Conservation (phyloP, 2,797 vertebrate genomes). For the Diceros bicornis region DNA sequence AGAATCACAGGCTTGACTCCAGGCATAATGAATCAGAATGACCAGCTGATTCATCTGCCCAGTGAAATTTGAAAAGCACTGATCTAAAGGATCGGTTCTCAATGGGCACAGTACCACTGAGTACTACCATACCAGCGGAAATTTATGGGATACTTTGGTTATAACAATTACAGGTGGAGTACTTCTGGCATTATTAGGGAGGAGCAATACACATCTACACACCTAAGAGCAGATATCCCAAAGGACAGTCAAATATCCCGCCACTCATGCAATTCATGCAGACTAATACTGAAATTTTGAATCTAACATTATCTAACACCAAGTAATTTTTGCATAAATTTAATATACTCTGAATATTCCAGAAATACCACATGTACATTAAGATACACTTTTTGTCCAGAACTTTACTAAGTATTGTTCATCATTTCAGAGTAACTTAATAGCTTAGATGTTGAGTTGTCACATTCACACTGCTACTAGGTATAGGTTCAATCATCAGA, state of each 20-base stretch:
- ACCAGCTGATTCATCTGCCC: neutral
- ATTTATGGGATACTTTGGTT: neutral
- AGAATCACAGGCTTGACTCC: neutral
- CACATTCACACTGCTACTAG: neutral
- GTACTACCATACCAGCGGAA: neutral
- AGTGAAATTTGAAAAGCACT: neutral
- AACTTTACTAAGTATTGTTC: neutral
- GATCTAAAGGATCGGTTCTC: neutral
- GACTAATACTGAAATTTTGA: neutral
- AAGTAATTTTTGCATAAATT: neutral
- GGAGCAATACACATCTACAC: neutral
- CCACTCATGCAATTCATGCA: neutral
- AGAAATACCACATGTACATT: neutral
- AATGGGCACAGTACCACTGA: neutral
- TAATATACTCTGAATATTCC: conserved; percentile 1
- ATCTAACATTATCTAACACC: neutral
- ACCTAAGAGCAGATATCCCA: neutral
- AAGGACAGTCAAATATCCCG: neutral
- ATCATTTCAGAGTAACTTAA: conserved; percentile 32
- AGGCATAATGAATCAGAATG: neutral
- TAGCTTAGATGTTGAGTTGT: neutral
- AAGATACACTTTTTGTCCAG: neutral
- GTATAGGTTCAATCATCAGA: neutral
- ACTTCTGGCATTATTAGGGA: neutral
- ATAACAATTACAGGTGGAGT: neutral